Conservation (phyloP, 1,140 invertebrate species). For the Cepaea nemoralis region DNA sequence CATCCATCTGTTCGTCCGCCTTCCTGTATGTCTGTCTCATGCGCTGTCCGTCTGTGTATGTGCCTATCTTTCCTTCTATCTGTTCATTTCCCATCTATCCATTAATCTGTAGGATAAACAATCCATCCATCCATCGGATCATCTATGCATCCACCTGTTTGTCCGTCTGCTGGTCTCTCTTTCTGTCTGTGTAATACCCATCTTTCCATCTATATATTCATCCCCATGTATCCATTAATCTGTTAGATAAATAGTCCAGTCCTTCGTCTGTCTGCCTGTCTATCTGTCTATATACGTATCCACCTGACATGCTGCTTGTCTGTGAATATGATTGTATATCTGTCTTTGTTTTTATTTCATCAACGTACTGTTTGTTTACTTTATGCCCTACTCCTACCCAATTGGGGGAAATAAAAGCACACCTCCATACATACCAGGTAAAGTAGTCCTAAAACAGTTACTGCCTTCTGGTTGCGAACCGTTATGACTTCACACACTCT, state of each 20-base stretch:
- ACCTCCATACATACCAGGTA: no score
- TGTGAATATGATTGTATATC: no score
- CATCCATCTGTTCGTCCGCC: not conserved
- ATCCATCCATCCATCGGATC: not conserved
- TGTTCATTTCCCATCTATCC: not conserved
- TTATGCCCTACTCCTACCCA: no score
- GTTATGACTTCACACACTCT: no score
- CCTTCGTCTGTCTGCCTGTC: not conserved
- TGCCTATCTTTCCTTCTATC: not conserved
- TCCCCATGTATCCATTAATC: not conserved
- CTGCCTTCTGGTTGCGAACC: no score
- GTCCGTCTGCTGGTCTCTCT: constrained; percentile 43
- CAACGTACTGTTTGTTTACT: no score
- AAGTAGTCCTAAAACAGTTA: no score
- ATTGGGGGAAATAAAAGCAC: no score
- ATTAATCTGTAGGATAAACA: not conserved
- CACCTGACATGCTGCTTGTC: no score
- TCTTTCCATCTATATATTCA: not conserved
- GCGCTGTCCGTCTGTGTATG: no score
- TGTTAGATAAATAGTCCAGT: not conserved
- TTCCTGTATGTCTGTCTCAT: no score
- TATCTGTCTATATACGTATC: not conserved
- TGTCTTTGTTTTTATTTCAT: no score
- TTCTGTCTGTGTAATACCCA: constrained; percentile 27
- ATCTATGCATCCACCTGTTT: constrained; percentile 14